Base-by-base conservation (phyloP, 2,797 vertebrate species). In the Yasuhikotakia modesta region DNA sequence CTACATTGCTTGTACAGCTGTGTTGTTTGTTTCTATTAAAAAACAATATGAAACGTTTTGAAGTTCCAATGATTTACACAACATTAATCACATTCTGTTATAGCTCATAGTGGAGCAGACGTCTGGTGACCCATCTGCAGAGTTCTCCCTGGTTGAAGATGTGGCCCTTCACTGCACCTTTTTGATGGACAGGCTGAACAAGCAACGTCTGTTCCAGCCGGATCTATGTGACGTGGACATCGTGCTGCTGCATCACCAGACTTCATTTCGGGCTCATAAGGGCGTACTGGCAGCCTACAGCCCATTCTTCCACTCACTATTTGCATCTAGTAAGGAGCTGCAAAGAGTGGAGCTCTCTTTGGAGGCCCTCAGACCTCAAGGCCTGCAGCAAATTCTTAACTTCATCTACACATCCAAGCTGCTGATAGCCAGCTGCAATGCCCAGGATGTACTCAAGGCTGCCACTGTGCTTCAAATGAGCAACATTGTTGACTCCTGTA, bases 21-120 rank as follows among this genome's bases (percentile, higher is more conserved):
- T 53, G 50, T 10, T 21, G 46, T 17, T 55, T 39, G 35, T 39
- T 10, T 39, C 35, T 39, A 39, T 39, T 39, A 39, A 7, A 16
- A 64, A 52, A 10, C 45, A 11, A 4, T 35, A 39, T 17, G 5
- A 30, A 32, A 19, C 19, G 12, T 52, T 16, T 35, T 22, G 14
- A 73, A 43, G 2, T 10, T n/a, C 5, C 46, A 46, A 13, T 45
- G 69, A 58, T 7, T 17, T 22, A 17, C 13, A 46, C 5, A 46
- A 27, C 70, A 21, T 76, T 24, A 46, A 11, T 17, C 10, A 19
- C 73, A 12, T 78, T 79, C 79, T 30, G 73, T 22, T 74, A 0
- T 90, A 99, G 97, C 95, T 99, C 94, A 96, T 98, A 95, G 96
- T 98, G 89, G 96, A 99, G 94, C 99, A 98, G 92, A 99, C 96